These are phyloP conservation scores for Siphonodentalium dalli DNA, from an alignment of 2,888 invertebrate species.

Conservation along the genomic window DNA sequence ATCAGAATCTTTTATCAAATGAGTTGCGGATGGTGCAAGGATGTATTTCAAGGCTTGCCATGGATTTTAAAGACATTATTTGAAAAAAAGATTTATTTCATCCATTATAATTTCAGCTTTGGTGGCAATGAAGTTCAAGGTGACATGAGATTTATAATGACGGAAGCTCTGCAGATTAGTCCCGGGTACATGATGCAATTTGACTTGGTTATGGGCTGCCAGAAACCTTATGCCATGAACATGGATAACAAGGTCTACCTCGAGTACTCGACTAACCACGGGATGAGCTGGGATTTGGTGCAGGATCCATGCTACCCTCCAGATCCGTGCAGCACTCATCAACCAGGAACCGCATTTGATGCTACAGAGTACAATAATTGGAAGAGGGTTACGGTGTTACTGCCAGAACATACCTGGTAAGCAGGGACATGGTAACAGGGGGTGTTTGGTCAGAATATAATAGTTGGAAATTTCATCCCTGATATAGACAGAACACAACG, in stretches of 20 bases:
- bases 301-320: constrained; percentile 61
- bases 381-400: constrained; percentile 60
- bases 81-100: neutral
- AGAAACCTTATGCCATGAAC: constrained; percentile 41
- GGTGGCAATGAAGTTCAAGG: constrained; percentile 34
- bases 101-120: constrained; percentile 37
- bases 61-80: too few species aligned
- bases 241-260: constrained; percentile 53
- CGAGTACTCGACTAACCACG: constrained; percentile 65
- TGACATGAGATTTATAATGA: constrained; percentile 55
- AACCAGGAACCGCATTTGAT: constrained; percentile 62
- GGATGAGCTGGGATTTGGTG: constrained; percentile 63
- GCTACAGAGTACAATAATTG: constrained; percentile 59
- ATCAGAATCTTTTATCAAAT: too few species aligned
- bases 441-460: too few species aligned
- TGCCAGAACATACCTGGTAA: constrained; percentile 62
- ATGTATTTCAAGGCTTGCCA: too few species aligned
- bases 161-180: constrained; percentile 62
- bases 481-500: too few species aligned
- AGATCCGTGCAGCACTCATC: constrained; percentile 52
- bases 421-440: too few species aligned
- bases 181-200: constrained; percentile 66
- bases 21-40: too few species aligned
- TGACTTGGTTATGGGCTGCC: constrained; percentile 65
- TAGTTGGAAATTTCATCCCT: too few species aligned